Evolutionary conservation across 2,113 vertebrate species (phyloP), one percentile per base, ranked within the genome.

Genomic region (Tragelaphus scriptus): DNA sequence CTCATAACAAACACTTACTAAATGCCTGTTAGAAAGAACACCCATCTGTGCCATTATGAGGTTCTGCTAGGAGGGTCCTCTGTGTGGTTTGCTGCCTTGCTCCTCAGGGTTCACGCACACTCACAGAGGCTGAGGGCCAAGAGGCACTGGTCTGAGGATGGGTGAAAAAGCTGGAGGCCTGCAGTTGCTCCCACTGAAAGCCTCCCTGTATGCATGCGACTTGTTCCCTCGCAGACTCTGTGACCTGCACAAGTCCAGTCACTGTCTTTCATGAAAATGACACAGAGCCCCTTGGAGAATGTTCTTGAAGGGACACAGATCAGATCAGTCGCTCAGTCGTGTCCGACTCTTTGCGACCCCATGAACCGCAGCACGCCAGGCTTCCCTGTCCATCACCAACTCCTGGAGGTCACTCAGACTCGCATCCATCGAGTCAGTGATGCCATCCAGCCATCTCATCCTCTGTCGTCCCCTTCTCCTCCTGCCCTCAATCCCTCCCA

Each of bases 171-270:
- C 3, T 6, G 90, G 91, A 95, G 65, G 85, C 68, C 65, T 85
- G 63, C 88, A 97, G 94, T 91, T 97, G 95, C 32, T 75, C 32
- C 68, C 49, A 25, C 92, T 95, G 77, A 94, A 95, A 90, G 95
- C 77, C 13, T 84, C 86, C 90, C 88, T 96, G 77, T 90, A 30
- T 28, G 25, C 40, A 15, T 49, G 44, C 47, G 6, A 14, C 21
- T 56, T 77, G 55, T 51, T 53, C 30, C 68, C 75, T 77, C 2
- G 58, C 77, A 36, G 87, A 59, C 2, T 0, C 19, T 26, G 47
- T 7, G 6, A 95, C 58, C 1, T 8, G 19, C 92, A 97, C 90
- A 97, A 91, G 55, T 53, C 63, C 55, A 40, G 71, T 94, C 91
- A 89, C 89, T 97, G 95, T 94, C 40, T 94, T 17, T 81, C 25